These are phyloP conservation scores for Etia nguti DNA, from an alignment of 2,113 vertebrate genomes.

Conservation along the genomic window DNA sequence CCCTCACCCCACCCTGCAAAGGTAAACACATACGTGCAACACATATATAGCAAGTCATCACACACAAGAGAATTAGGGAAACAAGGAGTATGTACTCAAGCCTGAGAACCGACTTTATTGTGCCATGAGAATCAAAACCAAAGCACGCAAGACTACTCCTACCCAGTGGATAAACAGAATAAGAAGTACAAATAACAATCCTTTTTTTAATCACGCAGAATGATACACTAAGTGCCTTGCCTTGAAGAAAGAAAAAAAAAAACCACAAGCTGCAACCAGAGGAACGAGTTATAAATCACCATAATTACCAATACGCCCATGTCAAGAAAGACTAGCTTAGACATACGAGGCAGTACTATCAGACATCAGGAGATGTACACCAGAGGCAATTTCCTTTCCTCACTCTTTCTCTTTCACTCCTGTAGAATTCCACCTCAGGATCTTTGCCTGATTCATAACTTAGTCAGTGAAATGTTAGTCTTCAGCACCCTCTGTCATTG, in stretches of 20 bases:
- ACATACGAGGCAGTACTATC: slow-evolving; percentile 22
- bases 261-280: slow-evolving; percentile 9
- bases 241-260: background rate
- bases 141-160: background rate
- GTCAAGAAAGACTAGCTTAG: slow-evolving; percentile 33
- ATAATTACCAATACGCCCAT: slow-evolving; percentile 53
- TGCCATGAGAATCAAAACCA: background rate
- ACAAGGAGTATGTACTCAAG: slow-evolving; percentile 18
- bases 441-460: slow-evolving; percentile 20
- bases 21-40: slow-evolving; percentile 47
- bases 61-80: background rate
- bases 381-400: slow-evolving; percentile 18
- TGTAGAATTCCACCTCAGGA: background rate
- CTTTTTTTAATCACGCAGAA: background rate
- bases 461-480: background rate
- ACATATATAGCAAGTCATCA: slow-evolving; percentile 20
- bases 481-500: background rate
- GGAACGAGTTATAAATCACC: slow-evolving; percentile 58
- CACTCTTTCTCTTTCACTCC: background rate
- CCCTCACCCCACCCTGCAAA: slow-evolving; percentile 16
- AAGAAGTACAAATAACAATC: background rate
- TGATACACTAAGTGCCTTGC: background rate
- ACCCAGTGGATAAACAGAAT: background rate
- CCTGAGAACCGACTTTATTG: background rate
- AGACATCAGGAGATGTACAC: slow-evolving; percentile 43